A percentile compares a stretch with the other conserved stretches of the same genome.
phyloP scores from a whole-genome alignment of 1,140 invertebrate genomes.

The Aphaenogaster rudis region DNA sequence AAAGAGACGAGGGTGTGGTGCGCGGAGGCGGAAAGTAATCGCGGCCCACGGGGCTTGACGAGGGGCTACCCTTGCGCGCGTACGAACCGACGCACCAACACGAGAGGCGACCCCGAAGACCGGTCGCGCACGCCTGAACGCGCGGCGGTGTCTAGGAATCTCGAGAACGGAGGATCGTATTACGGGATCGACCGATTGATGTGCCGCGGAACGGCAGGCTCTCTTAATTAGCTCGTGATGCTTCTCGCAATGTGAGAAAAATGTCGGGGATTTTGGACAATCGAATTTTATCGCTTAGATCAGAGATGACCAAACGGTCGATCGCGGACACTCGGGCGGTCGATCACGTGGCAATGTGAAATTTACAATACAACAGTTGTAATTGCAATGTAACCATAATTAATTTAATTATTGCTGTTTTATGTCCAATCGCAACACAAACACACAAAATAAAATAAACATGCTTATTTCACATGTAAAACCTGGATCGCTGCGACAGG shows the following conservation, averaged over 20 bases:
- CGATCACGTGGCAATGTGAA: too few species aligned
- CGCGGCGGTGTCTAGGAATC: slow-evolving; percentile 62
- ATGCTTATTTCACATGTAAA: too few species aligned
- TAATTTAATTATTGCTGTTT: too few species aligned
- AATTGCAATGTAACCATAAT: too few species aligned
- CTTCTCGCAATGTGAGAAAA: neutral
- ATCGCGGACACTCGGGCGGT: too few species aligned
- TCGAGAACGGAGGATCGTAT: slow-evolving; percentile 69
- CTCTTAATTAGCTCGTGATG: slow-evolving; percentile 64
- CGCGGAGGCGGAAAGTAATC: slow-evolving; percentile 87
- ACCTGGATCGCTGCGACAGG: too few species aligned
- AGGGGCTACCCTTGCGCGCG: slow-evolving; percentile 74
- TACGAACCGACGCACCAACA: slow-evolving; percentile 56
- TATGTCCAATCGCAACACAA: too few species aligned
- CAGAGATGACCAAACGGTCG: too few species aligned
- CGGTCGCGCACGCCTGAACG: slow-evolving; percentile 29
- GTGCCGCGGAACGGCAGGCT: neutral
- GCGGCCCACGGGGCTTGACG: slow-evolving; percentile 79
- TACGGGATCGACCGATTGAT: slow-evolving; percentile 61
- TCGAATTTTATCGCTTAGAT: neutral
- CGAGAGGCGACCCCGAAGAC: slow-evolving; percentile 36
- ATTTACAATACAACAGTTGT: too few species aligned
- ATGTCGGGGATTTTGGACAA: neutral
- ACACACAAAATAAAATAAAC: too few species aligned
- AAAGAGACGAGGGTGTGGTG: slow-evolving; percentile 84